phyloP scores from a whole-genome alignment of 2,888 invertebrate genomes.

The Nemotelus pantherinus region DNA sequence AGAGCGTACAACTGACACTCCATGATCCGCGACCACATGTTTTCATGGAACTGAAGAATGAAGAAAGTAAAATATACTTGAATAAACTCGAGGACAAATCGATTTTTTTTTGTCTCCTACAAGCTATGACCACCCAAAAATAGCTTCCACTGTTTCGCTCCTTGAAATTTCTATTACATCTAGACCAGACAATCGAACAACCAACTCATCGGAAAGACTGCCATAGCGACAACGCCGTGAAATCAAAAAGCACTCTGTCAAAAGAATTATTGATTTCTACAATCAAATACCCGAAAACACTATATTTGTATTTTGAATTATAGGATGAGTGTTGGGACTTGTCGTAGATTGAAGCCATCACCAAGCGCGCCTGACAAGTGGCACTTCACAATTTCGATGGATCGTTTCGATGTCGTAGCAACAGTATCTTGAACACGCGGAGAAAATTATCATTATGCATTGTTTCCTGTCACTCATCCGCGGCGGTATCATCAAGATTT shows the following conservation, averaged over 20 bases:
- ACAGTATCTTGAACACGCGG: neutral
- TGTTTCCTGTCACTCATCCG: conserved; percentile 32
- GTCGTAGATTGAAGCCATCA: conserved; percentile 20
- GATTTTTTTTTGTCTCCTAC: neutral
- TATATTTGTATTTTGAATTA: conserved; percentile 30
- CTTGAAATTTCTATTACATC: neutral
- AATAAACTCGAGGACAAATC: neutral
- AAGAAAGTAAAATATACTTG: neutral
- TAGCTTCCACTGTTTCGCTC: neutral
- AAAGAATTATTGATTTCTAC: conserved; percentile 30
- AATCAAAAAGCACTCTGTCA: conserved; percentile 42
- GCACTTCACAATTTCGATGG: conserved; percentile 22
- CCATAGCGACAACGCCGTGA: neutral
- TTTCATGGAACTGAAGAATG: neutral
- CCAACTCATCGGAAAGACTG: neutral
- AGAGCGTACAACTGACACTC: neutral
- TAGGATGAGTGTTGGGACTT: neutral
- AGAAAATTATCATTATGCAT: conserved; percentile 40
- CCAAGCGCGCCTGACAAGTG: conserved; percentile 26
- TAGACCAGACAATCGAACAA: neutral
- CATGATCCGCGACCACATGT: neutral
- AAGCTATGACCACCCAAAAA: neutral
- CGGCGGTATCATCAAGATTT: conserved; percentile 14
- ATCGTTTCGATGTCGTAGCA: neutral
- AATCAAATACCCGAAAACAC: conserved; percentile 34